Base-by-base conservation (phyloP, 2,797 vertebrate genomes). In the Phataginus tricuspis region DNA sequence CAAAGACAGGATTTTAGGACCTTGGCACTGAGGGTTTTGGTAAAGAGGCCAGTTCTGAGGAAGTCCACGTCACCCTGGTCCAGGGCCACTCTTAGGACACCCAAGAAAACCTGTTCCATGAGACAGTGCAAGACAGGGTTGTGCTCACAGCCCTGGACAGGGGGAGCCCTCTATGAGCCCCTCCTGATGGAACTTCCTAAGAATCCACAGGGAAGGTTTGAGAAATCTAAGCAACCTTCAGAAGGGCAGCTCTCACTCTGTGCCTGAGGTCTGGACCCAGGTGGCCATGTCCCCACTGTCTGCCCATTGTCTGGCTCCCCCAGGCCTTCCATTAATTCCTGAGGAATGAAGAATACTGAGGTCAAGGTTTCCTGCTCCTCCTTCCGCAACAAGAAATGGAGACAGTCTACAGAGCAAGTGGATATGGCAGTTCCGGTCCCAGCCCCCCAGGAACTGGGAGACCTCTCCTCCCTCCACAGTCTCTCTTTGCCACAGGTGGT, bases 71-170 rank as follows among this genome's bases (percentile, higher is more conserved):
- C 53, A 63, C 23, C 16, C 25, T 5, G 9, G 16, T 9, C 23
- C 45, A 7, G 51, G 3, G 1, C 13, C 12, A 19, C 66, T 64
- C 25, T n/a, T 12, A 77, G 78, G 37, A 49, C 23, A 34, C 51
- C 39, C 68, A 63, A 71, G 11, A 55, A 91, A 90, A 51, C 49
- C 37, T 29, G 21, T 53, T 14, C 21, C 39, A 1, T 1, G 27
- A 37, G 4, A 53, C 8, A 31, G 16, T n/a, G 29, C 45, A 7
- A 1, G 2, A 19, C 55, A 27, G 0, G 1, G 29, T 0, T 25
- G 61, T 21, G 74, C 61, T 64, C 63, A 64, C 9, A 12, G 18
- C 80, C 55, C 15, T 6, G 42, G 9, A 1, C 4, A 57, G 2
- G n/a, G 4, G 2, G 25, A 14, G 18, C 27, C 29, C 23, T 55